Base-by-base conservation (phyloP, 2,113 vertebrate genomes). In the Origma solitaria region DNA sequence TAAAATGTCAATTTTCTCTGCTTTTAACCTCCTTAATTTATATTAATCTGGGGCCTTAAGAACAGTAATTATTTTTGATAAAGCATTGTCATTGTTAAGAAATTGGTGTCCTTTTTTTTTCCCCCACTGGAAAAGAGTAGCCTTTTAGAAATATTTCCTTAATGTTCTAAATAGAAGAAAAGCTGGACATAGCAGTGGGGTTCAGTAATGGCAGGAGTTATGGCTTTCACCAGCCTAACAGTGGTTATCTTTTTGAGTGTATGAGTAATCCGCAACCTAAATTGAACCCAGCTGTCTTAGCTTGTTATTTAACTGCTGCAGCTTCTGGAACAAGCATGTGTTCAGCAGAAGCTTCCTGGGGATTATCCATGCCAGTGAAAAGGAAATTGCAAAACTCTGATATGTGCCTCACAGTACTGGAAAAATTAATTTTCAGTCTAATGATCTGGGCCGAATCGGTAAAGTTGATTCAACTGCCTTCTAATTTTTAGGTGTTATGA, bases 221-320 rank as follows among this genome's bases (percentile, higher is more conserved):
- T 80, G 58, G 66, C 50, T 92, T 89, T 86, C 62, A 42, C n/a
- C 30, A 40, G 68, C 35, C 38, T 80, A 49, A n/a, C 42, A 73
- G 57, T 61, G 42, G 79, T 95, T 95, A 86, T 93, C 88, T 90
- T 94, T 92, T 70, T 88, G 62, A 62, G 25, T 76, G 49, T 88
- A 49, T 40, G 78, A 68, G 33, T 97, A 94, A 96, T 95, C 95
- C 0, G 1, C 88, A 95, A 95, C 96, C 96, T 92, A 95, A 92
- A 96, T 83, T 95, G 94, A 95, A 96, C 95, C 90, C 95, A 97
- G 92, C 90, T 95, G 95, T 92, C 86, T 95, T 92, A 95, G 68
- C 71, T 80, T 95, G 90, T 96, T 97, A 92, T 73, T 96, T 94
- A 96, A 95, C 77, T 94, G 80, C 92, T 71, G 80, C 80, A 92